Base-by-base conservation (phyloP, 2,797 vertebrate genomes). In the Alcedo atthis region DNA sequence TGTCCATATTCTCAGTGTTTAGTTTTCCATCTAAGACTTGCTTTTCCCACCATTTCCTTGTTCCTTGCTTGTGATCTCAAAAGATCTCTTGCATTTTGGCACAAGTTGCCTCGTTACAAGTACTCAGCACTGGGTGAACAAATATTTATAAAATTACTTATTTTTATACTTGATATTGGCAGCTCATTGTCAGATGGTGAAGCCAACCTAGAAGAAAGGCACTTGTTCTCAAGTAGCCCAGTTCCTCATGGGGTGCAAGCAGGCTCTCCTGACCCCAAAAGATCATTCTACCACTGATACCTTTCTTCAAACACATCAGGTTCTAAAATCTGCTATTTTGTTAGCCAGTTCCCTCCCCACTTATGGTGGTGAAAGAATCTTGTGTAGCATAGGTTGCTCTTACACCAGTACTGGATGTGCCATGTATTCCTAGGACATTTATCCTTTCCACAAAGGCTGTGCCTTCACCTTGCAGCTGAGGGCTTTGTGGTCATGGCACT, bases 121-220 rank as follows among this genome's bases (percentile, higher is more conserved):
- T 28, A 54, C 58, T 17, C 30, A 14, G 37, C 37, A 40, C 37
- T 40, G 37, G 15, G 14, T 40, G 37, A 40, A 40, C 14, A 40
- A 40, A 40, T 40, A 40, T 6, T 40, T 40, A 40, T 40, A 40
- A 40, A 15, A 40, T 40, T 40, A 15, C 37, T 40, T 40, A 40
- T 40, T 40, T 40, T 81, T 58, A 24, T 17, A 33, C 71, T 75
- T 53, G 15, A 15, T 58, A n/a, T 10, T 40, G 19, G 10, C 20
- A 62, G 16, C 18, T 49, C 11, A 7, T 19, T 1, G 0, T 54
- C 1, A 1, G 28, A 20, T 33, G 13, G 28, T 58, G 33, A n/a
- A 79, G 57, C 32, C 75, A 28, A 61, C 8, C 33, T 55, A 0
- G 0, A 77, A 49, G 19, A 79, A 8, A 25, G 21, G 4, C 13